Base-by-base conservation (phyloP, 2,797 vertebrate species). In the Heliangelus exortis region DNA sequence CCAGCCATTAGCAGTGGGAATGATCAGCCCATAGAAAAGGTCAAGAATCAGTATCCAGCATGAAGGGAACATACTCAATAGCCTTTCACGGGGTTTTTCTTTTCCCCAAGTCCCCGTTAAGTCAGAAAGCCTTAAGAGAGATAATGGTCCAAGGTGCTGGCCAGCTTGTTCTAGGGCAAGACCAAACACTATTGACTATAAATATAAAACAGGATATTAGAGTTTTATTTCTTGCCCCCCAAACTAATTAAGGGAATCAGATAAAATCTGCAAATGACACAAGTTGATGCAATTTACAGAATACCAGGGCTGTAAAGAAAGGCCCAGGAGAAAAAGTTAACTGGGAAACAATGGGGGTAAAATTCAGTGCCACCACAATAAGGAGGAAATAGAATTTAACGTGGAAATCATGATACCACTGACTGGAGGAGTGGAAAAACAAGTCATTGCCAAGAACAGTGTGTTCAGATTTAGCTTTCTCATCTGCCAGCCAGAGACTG, bases 401-500 rank as follows among this genome's bases (percentile, higher is more conserved):
- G 43, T 74, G 85, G 87, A 95, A 92, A 92, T 75, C 69, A 80
- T 82, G 76, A 92, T 88, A 72, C 85, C 85, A 14, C 79, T 61
- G 77, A 82, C 86, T 71, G 84, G 74, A 95, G 36, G 67, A 92
- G 81, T 65, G 80, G 88, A 94, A 94, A 94, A 72, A 54, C 57
- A 57, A 84, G 29, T 26, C 81, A 47, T 71, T 94, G 95, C 93
- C 93, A 95, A 87, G 96, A 91, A 96, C 95, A 96, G 84, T 2
- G 50, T 87, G 95, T 96, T 94, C 92, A 65, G 83, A 95, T 96
- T 95, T 86, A 87, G 95, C 80, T 76, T 92, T 91, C 87, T 95
- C 92, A 94, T 93, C 91, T 90, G 86, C 93, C 94, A 94, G 94
- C 94, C 94, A 94, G 82, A 82, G 86, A 86, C 77, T 18, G 86